These are phyloP conservation scores for Oryctes rhinoceros DNA, from an alignment of 1,140 invertebrate genomes.

Conservation along the genomic window DNA sequence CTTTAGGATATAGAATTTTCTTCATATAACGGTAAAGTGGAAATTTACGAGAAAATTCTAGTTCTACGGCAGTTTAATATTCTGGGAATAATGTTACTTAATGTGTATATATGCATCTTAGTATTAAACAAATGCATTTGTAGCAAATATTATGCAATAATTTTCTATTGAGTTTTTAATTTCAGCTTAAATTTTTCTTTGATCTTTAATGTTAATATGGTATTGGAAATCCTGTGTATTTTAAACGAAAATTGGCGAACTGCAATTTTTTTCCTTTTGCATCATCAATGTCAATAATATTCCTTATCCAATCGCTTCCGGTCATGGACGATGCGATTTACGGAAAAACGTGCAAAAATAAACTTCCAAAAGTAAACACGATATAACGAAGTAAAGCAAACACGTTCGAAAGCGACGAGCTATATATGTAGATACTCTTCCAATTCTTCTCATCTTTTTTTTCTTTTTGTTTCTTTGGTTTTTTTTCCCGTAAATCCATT, in stretches of 20 bases:
- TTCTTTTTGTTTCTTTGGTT: background rate
- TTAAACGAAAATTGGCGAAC: background rate
- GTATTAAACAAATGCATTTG: no score
- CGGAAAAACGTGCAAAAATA: background rate
- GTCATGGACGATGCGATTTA: background rate
- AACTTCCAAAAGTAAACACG: constrained; percentile 2
- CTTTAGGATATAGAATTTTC: no score
- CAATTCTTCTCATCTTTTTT: background rate
- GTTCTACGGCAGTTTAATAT: no score
- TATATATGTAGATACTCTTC: background rate
- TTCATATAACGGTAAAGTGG: no score
- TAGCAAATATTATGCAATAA: background rate
- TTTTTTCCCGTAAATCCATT: background rate
- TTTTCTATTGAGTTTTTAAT: background rate
- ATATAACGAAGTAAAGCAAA: background rate
- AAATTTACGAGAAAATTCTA: no score
- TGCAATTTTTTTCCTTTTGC: background rate
- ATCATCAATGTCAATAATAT: background rate
- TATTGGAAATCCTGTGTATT: no score
- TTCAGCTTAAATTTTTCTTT: background rate
- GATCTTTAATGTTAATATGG: background rate
- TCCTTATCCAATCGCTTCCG: background rate
- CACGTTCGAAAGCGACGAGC: background rate
- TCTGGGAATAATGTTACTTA: no score
- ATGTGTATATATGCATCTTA: no score